These are phyloP conservation scores for Syngnathus rostellatus DNA, from an alignment of 2,797 vertebrate species.

Conservation along the genomic window DNA sequence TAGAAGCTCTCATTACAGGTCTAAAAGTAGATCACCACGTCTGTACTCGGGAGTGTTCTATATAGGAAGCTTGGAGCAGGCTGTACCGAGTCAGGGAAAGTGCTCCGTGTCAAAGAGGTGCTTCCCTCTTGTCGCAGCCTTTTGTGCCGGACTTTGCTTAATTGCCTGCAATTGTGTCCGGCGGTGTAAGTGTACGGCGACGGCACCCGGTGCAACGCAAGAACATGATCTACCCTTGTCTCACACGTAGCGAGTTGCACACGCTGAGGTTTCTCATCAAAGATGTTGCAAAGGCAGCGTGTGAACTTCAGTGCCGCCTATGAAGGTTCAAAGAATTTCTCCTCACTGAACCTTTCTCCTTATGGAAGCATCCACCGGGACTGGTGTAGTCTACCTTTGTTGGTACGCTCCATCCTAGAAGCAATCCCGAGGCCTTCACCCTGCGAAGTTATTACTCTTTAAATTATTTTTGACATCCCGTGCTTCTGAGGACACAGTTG, in stretches of 20 bases:
- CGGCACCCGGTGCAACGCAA: conserved; percentile 25
- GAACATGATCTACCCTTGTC: conserved; percentile 17
- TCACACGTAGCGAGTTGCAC: conserved; percentile 16
- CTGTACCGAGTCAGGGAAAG: conserved; percentile 57
- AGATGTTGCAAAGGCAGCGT: conserved; percentile 42
- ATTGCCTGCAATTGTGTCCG: conserved; percentile 40
- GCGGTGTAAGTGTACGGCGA: conserved; percentile 26
- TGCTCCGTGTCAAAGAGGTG: conserved; percentile 51
- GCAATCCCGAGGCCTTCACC: conserved; percentile 31
- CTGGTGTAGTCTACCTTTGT: conserved; percentile 26
- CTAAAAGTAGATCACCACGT: background rate
- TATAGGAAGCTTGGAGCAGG: conserved; percentile 26
- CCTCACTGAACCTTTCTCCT: conserved; percentile 28
- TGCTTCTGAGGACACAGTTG: conserved; percentile 9
- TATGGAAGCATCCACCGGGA: conserved; percentile 27
- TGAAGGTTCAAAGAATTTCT: conserved; percentile 49
- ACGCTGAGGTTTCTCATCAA: conserved; percentile 42
- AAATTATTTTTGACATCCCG: conserved; percentile 13
- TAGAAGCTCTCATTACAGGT: background rate
- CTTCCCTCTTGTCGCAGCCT: conserved; percentile 34
- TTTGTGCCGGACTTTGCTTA: conserved; percentile 47
- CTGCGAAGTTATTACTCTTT: conserved; percentile 22
- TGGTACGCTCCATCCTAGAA: conserved; percentile 32
- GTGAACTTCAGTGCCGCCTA: conserved; percentile 38
- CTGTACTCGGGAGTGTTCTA: background rate